A percentile compares a stretch with the other conserved stretches of the same genome.
phyloP scores from a whole-genome alignment of 2,113 vertebrate species.

The Phocoena phocoena region DNA sequence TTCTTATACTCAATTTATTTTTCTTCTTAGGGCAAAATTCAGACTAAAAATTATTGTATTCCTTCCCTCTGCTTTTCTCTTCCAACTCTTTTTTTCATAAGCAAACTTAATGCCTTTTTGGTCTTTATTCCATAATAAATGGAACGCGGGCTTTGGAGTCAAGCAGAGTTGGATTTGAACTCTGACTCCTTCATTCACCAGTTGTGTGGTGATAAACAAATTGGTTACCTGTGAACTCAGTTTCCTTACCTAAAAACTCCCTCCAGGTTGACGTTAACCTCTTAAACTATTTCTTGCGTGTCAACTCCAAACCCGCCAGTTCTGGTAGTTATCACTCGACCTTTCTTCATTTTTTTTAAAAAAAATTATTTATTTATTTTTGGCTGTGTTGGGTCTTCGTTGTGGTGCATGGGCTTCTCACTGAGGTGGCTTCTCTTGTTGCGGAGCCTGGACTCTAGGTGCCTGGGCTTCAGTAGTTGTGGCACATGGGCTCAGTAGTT shows the following conservation, averaged over 20 bases:
- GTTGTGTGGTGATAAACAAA: not conserved
- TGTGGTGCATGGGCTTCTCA: too few relatives aligned
- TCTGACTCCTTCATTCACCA: not conserved
- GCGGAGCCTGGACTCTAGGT: accelerated
- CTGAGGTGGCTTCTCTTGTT: too few relatives aligned
- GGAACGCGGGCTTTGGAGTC: not conserved
- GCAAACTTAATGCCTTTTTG: not conserved
- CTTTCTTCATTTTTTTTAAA: not conserved
- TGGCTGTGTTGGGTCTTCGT: too few relatives aligned
- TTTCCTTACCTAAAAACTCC: not conserved
- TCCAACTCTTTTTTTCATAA: not conserved
- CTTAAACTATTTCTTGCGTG: not conserved
- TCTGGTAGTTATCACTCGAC: not conserved
- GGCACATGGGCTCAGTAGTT: too few relatives aligned
- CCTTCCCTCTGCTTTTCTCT: not conserved
- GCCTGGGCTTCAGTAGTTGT: too few relatives aligned
- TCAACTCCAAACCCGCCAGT: not conserved
- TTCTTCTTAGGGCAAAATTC: too few relatives aligned
- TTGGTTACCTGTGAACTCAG: not conserved
- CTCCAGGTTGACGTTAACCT: not conserved
- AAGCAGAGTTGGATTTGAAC: not conserved
- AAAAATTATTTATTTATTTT: too few relatives aligned
- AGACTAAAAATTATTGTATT: too few relatives aligned
- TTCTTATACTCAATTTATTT: too few relatives aligned
- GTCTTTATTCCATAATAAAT: not conserved